These are phyloP conservation scores for Scylla paramamosain DNA, from an alignment of 1,140 invertebrate species.

Conservation along the genomic window DNA sequence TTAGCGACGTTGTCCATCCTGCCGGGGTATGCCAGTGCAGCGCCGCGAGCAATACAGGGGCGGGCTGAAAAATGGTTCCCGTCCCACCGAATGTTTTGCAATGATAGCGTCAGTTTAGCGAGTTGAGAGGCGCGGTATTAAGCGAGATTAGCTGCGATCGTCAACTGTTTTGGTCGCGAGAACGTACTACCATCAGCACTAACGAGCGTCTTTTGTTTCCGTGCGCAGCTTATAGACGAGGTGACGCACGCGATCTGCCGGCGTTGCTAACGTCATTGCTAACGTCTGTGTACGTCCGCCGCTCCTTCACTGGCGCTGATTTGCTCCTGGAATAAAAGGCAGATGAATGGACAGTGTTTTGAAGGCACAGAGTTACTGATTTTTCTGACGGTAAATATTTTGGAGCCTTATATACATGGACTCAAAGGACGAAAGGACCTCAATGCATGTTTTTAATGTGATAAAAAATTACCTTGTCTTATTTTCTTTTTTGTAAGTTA, in stretches of 20 bases:
- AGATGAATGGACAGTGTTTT: too few species aligned
- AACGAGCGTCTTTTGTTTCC: not conserved
- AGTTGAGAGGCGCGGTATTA: not conserved
- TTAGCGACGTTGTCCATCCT: not conserved
- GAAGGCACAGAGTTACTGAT: too few species aligned
- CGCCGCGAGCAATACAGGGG: not conserved
- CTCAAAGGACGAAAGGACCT: too few species aligned
- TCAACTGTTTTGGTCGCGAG: not conserved
- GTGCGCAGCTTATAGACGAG: not conserved
- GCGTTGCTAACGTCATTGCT: not conserved
- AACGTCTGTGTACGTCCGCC: not conserved
- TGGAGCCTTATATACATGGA: too few species aligned
- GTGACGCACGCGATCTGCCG: not conserved
- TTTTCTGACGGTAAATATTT: too few species aligned
- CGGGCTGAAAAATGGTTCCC: not conserved
- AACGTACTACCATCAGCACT: not conserved
- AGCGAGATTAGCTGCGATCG: not conserved
- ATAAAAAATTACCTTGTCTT: too few species aligned
- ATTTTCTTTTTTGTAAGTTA: too few species aligned
- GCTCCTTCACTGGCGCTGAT: too few species aligned
- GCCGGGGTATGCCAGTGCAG: not conserved
- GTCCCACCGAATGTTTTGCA: not conserved
- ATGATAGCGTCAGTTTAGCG: conserved; percentile 1
- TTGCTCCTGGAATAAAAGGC: too few species aligned
- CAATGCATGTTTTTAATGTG: too few species aligned